Percentiles rank a stretch among this genome's conserved stretches.
Conservation (phyloP, 2,888 invertebrate genomes). For the Schizaphis graminum region DNA sequence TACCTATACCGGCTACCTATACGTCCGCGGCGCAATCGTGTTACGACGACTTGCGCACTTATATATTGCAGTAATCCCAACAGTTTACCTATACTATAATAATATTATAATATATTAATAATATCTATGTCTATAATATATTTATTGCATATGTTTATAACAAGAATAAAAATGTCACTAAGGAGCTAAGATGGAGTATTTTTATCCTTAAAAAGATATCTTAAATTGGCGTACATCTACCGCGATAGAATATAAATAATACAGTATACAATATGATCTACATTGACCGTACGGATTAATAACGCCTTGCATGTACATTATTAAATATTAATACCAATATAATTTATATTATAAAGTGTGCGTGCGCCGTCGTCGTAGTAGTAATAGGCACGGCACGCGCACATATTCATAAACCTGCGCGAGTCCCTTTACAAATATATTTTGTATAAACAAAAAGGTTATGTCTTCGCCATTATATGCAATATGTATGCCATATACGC, state of each 20-base stretch:
- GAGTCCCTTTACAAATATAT: background rate
- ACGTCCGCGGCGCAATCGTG: background rate
- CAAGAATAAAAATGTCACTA: background rate
- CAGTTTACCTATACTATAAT: background rate
- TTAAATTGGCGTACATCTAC: background rate
- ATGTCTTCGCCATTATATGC: background rate
- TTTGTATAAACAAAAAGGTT: background rate
- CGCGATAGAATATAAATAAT: too few relatives aligned
- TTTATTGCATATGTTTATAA: background rate
- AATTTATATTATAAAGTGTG: background rate
- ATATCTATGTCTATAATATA: background rate
- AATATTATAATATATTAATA: too few relatives aligned
- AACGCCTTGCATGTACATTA: background rate
- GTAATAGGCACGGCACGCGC: slow-evolving; percentile 3
- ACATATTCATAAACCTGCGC: background rate
- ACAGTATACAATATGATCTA: background rate
- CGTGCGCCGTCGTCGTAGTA: background rate
- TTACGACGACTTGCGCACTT: background rate
- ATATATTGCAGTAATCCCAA: background rate
- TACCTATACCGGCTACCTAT: background rate
- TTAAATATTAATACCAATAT: slow-evolving; percentile 9
- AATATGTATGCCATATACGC: background rate
- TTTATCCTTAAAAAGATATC: background rate
- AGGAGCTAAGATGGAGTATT: background rate
- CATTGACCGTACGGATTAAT: background rate